These are phyloP conservation scores for Cyaniris semiargus DNA, from an alignment of 2,888 invertebrate species.

Conservation along the genomic window DNA sequence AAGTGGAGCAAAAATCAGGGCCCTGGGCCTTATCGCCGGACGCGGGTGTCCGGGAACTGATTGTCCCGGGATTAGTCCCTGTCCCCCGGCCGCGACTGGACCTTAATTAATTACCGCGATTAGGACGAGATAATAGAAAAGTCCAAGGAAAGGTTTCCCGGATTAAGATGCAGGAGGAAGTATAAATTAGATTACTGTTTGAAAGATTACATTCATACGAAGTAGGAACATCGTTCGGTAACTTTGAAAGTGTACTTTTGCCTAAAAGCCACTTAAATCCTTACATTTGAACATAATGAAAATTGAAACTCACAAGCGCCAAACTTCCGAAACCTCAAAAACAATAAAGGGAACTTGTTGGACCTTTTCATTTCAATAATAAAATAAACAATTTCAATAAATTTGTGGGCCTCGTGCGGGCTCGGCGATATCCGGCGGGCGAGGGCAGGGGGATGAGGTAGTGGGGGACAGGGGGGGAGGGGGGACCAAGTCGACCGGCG, in stretches of 20 bases:
- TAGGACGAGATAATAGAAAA: conserved; percentile 17
- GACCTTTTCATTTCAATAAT: conserved; percentile 19
- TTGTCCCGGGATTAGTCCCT: conserved; percentile 1
- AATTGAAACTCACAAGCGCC: neutral
- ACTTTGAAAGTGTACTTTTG: neutral
- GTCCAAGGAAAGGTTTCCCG: neutral
- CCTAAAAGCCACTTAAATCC: neutral
- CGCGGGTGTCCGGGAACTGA: neutral
- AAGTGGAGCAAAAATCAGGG: conserved; percentile 1
- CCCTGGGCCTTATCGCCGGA: neutral
- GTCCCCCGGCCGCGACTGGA: neutral
- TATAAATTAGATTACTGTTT: neutral
- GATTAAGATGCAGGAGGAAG: neutral
- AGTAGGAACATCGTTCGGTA: neutral
- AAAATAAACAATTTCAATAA: conserved; percentile 19
- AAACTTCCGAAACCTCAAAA: neutral
- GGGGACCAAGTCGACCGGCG: neutral
- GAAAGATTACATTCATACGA: neutral
- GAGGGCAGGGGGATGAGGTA: neutral
- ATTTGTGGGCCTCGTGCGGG: neutral
- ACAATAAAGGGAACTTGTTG: conserved; percentile 1
- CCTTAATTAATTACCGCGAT: conserved; percentile 12
- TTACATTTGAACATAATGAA: neutral
- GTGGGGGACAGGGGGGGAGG: neutral
- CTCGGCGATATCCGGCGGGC: neutral